Conservation (phyloP, 2,113 vertebrate genomes). For the Triplophysa dalaica region DNA sequence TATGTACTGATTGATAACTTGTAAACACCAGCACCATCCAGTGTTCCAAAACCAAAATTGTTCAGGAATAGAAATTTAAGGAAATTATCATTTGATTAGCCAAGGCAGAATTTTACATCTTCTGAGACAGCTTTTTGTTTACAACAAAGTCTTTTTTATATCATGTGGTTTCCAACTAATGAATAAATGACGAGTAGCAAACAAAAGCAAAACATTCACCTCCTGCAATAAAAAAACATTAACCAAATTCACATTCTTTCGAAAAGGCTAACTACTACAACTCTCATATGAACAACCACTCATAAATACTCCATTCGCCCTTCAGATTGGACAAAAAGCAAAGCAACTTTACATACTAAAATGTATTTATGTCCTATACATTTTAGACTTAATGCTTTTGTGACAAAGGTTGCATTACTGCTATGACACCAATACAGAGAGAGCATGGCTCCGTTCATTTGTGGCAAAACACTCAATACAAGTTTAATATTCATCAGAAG, state of each 20-base stretch:
- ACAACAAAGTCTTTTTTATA: not conserved
- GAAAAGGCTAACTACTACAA: not conserved
- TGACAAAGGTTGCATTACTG: not conserved
- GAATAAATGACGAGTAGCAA: not conserved
- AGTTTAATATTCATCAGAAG: not conserved
- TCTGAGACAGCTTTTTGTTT: not conserved
- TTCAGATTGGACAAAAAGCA: not conserved
- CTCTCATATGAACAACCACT: not conserved
- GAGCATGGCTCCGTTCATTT: not conserved
- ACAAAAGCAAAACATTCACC: not conserved
- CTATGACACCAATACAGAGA: not conserved
- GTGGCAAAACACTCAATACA: not conserved
- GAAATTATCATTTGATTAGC: not conserved
- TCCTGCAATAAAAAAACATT: not conserved
- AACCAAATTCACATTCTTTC: conserved; percentile 16
- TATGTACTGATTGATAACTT: not conserved
- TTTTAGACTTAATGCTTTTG: not conserved
- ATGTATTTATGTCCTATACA: not conserved
- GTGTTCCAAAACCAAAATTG: not conserved
- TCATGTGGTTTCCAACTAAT: not conserved
- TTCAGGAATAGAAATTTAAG: not conserved
- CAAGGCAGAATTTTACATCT: no score
- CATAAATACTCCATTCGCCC: not conserved
- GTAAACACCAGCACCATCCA: not conserved
- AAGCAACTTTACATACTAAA: not conserved